phyloP scores from a whole-genome alignment of 2,797 vertebrate species.

The Eospalax fontanierii region DNA sequence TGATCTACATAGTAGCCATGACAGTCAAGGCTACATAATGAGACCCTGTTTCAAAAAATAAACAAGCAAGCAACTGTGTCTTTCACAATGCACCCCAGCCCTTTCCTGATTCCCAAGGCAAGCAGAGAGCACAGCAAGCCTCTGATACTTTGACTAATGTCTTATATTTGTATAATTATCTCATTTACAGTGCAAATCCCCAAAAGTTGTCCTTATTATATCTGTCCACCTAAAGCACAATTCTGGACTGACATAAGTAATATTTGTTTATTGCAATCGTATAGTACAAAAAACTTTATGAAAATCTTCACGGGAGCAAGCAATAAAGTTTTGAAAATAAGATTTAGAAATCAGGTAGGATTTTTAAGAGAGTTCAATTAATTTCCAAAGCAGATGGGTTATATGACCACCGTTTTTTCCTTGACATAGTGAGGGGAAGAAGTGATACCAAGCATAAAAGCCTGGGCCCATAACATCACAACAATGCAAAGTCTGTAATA shows the following conservation, averaged over 20 bases:
- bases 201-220: neutral
- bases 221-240: conserved; percentile 18
- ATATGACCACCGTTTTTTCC: neutral
- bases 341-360: neutral
- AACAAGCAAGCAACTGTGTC: too few species aligned
- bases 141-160: neutral
- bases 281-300: neutral
- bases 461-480: neutral
- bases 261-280: neutral
- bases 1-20: too few species aligned
- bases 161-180: conserved; percentile 3
- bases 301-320: neutral
- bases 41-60: too few species aligned
- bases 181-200: neutral
- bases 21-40: too few species aligned
- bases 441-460: neutral
- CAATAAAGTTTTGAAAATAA: conserved; percentile 45
- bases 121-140: neutral
- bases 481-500: neutral
- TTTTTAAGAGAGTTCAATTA: conserved; percentile 23
- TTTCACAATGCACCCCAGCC: neutral
- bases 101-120: neutral
- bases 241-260: neutral
- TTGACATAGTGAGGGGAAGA: conserved; percentile 36
- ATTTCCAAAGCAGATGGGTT: conserved; percentile 19